phyloP scores from a whole-genome alignment of 2,113 vertebrate genomes.

The Sciurus niger region DNA sequence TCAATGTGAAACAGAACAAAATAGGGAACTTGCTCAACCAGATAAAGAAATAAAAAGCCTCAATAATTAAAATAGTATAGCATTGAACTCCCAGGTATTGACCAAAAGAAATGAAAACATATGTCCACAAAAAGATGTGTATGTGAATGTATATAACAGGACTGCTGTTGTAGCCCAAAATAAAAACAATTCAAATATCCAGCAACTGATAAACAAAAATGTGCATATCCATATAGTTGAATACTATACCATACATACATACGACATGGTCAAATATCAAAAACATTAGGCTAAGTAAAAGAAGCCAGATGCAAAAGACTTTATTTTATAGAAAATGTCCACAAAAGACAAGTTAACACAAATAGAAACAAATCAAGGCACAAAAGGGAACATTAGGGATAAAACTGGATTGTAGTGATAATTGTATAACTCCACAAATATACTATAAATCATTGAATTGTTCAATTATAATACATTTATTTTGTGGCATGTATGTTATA shows the following conservation, averaged over 20 bases:
- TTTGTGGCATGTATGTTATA: not conserved
- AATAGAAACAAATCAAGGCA: constrained; percentile 33
- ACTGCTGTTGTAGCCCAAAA: constrained; percentile 5
- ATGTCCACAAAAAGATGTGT: not conserved
- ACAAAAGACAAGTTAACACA: constrained; percentile 1
- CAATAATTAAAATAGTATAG: not conserved
- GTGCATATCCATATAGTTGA: not conserved
- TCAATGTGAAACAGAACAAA: constrained; percentile 5
- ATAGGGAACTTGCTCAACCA: not conserved
- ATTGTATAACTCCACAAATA: not conserved
- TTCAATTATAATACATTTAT: not conserved
- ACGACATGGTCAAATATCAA: not conserved
- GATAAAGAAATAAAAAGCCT: not conserved
- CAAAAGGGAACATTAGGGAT: not conserved
- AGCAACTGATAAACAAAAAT: constrained; percentile 40
- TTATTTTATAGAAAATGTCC: not conserved
- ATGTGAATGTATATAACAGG: not conserved
- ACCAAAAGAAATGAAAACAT: constrained; percentile 10
- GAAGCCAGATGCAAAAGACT: not conserved
- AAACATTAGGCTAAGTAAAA: not conserved
- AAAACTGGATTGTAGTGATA: not conserved
- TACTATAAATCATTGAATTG: constrained; percentile 11
- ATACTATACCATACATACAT: not conserved
- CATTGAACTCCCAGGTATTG: not conserved
- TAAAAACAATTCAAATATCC: constrained; percentile 38